phyloP scores from a whole-genome alignment of 2,113 vertebrate genomes.

The Epinephelus lanceolatus region DNA sequence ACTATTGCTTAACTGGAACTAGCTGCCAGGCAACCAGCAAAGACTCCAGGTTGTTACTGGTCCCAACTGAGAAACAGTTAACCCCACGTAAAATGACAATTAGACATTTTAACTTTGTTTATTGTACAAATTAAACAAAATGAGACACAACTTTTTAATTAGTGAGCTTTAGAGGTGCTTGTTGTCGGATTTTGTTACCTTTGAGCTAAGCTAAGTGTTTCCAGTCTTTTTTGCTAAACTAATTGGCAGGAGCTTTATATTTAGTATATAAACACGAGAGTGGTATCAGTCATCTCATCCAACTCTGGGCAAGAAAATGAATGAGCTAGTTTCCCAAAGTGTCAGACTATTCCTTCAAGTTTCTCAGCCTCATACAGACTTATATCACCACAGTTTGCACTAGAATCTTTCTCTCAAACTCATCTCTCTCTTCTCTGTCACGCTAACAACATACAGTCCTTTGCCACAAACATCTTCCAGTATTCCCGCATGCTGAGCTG shows the following conservation, averaged over 20 bases:
- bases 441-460: conserved; percentile 59
- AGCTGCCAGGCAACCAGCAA: background rate
- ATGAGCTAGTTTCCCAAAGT: background rate
- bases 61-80: too few relatives aligned
- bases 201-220: too few relatives aligned
- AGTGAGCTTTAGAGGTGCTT: background rate
- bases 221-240: background rate
- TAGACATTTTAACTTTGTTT: background rate
- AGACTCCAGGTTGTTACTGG: background rate
- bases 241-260: background rate
- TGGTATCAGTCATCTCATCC: background rate
- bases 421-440: conserved; percentile 64
- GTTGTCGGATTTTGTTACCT: too few relatives aligned
- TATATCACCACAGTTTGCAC: conserved; percentile 27
- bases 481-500: conserved; percentile 74
- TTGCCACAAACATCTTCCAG: conserved; percentile 74
- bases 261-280: background rate
- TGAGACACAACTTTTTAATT: background rate
- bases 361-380: background rate
- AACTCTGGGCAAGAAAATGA: background rate
- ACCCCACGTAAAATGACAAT: background rate
- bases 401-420: conserved; percentile 47
- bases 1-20: background rate
- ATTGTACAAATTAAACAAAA: background rate
- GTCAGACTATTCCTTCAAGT: background rate